Evolutionary conservation across 35 echinoderm and acorn worm species (phyloP), one percentile per base, ranked within the genome.

Genomic region (Strongylocentrotus purpuratus): DNA sequence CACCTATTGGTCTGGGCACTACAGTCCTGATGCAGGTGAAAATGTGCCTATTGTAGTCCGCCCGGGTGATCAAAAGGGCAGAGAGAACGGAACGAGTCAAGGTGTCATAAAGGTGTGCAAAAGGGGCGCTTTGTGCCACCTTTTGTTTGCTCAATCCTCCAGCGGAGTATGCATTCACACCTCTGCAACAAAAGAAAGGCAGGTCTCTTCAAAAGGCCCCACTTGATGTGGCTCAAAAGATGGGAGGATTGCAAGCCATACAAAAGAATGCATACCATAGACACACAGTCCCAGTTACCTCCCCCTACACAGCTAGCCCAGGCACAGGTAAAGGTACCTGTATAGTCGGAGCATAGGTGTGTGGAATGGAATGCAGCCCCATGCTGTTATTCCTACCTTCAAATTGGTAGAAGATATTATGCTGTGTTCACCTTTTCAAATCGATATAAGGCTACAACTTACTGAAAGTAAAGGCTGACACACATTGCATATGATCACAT

Each of bases 81-180:
- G 33, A 89, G 45, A 59, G 52, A 11, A n/a, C n/a, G n/a, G 35
- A 86, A 31, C 15, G 87, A 89, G 87, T 89, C 87, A 89, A 89
- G 87, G 87, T 89, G 87, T 89, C 87, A 89, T 89, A 89, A 89
- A 89, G 87, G 87, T 89, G 87, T 89, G 87, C 87, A 45, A 28
- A 46, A 89, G 87, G 45, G 87, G 87, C 33, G 20, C 87, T 45
- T 89, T 89, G 87, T 89, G 87, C 45, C 87, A 89, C 87, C 87
- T 89, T 45, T 89, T 89, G 87, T 89, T 89, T 89, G 31, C 32
- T 45, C 33, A 89, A 89, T 89, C 87, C 87, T 89, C 87, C 45
- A 89, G 87, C 87, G 31, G 0, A 35, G 87, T 46, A 45, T 45
- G 87, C 45, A 46, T 89, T 89, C 87, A 46, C 87, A 46, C 87